These are phyloP conservation scores for Typhlichthys eigenmanni DNA, from an alignment of 2,797 vertebrate genomes.

Conservation along the genomic window DNA sequence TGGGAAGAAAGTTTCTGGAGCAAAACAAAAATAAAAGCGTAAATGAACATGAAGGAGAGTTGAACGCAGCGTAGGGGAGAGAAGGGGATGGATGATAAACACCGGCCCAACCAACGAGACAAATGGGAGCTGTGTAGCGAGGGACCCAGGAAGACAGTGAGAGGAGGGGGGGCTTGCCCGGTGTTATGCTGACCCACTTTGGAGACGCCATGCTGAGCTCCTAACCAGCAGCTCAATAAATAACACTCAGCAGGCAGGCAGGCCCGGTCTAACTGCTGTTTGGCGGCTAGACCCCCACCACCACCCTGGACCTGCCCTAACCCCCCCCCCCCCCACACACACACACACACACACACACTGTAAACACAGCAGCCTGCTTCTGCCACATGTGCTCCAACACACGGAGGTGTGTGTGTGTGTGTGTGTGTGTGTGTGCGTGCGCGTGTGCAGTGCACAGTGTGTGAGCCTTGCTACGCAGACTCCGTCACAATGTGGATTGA, in stretches of 20 bases:
- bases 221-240: conserved; percentile 76
- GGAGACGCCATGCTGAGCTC: conserved; percentile 71
- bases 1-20: not conserved
- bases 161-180: conserved; percentile 36
- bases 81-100: not conserved
- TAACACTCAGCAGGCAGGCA: conserved; percentile 69
- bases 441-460: conserved; percentile 22
- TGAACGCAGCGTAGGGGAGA: conserved; percentile 5
- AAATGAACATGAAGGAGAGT: conserved; percentile 8
- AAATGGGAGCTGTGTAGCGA: no score
- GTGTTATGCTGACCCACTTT: conserved; percentile 80
- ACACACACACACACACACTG: conserved; percentile 40
- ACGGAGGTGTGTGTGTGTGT: no score
- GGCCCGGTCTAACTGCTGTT: conserved; percentile 71
- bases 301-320: conserved; percentile 26
- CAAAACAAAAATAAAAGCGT: conserved; percentile 1
- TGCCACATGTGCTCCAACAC: no score
- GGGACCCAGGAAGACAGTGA: conserved; percentile 16
- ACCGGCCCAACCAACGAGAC: no score
- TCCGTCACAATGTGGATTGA: conserved; percentile 20
- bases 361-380: no score
- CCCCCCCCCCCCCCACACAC: conserved; percentile 31
- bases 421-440: conserved; percentile 17
- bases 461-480: conserved; percentile 16
- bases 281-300: conserved; percentile 52